A percentile compares a stretch with the other conserved stretches of the same genome.
Conservation (phyloP, 2,113 vertebrate genomes). For the Echinops telfairi region DNA sequence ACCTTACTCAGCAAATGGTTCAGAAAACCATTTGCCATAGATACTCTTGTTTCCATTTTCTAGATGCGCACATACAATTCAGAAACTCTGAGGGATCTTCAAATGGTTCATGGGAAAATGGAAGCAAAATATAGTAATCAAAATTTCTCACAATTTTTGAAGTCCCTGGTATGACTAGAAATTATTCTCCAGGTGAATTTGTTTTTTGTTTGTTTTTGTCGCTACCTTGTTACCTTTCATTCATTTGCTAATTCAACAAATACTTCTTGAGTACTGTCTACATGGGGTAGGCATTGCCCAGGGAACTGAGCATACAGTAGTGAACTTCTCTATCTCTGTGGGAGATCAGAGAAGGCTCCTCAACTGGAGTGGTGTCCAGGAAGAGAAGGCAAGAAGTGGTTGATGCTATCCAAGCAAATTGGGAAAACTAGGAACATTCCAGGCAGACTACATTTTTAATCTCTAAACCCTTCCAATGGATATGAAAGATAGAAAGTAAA, state of each 20-base stretch:
- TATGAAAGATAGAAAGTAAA: constrained; percentile 48
- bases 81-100: not conserved
- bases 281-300: not conserved
- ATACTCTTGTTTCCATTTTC: not conserved
- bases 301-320: not conserved
- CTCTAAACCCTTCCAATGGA: constrained; percentile 59
- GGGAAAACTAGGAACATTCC: constrained; percentile 69
- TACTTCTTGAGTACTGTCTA: not conserved
- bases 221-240: not conserved
- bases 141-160: too few relatives aligned
- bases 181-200: not conserved
- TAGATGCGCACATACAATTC: not conserved
- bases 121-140: too few relatives aligned
- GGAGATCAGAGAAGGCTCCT: constrained; percentile 28
- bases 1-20: too few relatives aligned
- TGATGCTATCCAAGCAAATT: constrained; percentile 68
- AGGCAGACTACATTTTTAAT: constrained; percentile 48
- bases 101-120: too few relatives aligned
- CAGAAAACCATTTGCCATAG: not conserved
- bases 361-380: constrained; percentile 27
- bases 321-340: not conserved
- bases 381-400: not conserved
- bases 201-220: not conserved
- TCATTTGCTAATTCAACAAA: not conserved
- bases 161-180: not conserved